Evolutionary conservation across 2,797 vertebrate species (phyloP).

Genomic region (Lutjanus campechanus): DNA sequence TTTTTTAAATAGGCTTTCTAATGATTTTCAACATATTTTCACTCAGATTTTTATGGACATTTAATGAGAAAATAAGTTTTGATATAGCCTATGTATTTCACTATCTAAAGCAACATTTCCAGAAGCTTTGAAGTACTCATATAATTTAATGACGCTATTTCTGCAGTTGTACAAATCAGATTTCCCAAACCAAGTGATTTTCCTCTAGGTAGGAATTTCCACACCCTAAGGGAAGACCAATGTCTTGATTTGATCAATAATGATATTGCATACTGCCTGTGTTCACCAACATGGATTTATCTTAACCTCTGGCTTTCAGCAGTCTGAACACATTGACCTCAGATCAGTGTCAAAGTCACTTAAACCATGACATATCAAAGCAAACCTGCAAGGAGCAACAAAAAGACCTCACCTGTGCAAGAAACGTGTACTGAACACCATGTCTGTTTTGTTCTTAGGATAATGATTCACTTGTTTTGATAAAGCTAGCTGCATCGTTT

Average conservation of each 20-base stretch:
- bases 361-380: neutral
- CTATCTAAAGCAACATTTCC: too few species aligned
- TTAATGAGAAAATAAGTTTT: too few species aligned
- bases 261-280: constrained; percentile 15
- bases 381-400: constrained; percentile 13
- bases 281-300: constrained; percentile 8
- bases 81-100: too few species aligned
- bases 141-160: neutral
- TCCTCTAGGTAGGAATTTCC: neutral
- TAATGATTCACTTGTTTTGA: constrained; percentile 33
- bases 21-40: too few species aligned
- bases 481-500: constrained; percentile 28
- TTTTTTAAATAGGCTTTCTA: too few species aligned
- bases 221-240: constrained; percentile 6
- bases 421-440: constrained; percentile 4
- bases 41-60: too few species aligned
- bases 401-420: constrained; percentile 14
- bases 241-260: constrained; percentile 17
- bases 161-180: neutral
- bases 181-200: neutral
- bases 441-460: constrained; percentile 12
- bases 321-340: constrained; percentile 3
- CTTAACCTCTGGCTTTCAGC: constrained; percentile 27
- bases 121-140: too few species aligned
- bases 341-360: constrained; percentile 5